These are phyloP conservation scores for Drosophila cognata DNA, from an alignment of 2,888 invertebrate species.

Conservation along the genomic window DNA sequence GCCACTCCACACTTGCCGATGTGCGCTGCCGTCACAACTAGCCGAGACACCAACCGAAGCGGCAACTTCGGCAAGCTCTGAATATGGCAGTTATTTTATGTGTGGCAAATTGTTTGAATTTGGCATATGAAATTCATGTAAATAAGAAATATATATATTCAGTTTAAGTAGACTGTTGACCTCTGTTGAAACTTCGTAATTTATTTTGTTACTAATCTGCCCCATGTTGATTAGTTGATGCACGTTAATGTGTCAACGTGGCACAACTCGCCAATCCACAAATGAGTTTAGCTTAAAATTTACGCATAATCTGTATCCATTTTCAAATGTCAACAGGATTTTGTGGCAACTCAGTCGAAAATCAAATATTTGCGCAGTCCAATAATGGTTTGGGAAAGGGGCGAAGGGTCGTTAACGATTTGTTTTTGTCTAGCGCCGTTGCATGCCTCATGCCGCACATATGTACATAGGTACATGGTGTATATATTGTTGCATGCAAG, in stretches of 20 bases:
- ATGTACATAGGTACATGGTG: neutral
- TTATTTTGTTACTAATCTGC: neutral
- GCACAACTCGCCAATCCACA: neutral
- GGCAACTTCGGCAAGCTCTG: neutral
- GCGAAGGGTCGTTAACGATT: slow-evolving; percentile 1
- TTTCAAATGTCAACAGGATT: slow-evolving; percentile 37
- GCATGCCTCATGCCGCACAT: neutral
- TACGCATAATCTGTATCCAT: neutral
- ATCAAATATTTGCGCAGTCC: slow-evolving; percentile 35
- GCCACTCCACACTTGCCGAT: slow-evolving; percentile 7
- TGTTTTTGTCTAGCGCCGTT: neutral
- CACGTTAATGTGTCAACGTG: neutral
- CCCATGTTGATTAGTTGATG: neutral
- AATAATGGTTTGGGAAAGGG: slow-evolving; percentile 27
- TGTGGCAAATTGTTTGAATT: neutral
- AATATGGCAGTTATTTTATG: neutral
- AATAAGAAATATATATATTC: neutral
- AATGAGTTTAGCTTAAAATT: neutral
- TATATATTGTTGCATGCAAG: slow-evolving; percentile 24
- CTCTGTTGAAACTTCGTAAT: neutral
- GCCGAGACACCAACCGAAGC: slow-evolving; percentile 20
- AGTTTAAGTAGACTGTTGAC: neutral
- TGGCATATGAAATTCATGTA: neutral
- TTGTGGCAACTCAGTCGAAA: slow-evolving; percentile 5
- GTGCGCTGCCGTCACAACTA: neutral